Percentiles rank a stretch among this genome's conserved stretches.
Conservation (phyloP, 2,113 vertebrate genomes). For the Pterophyllum scalare region DNA sequence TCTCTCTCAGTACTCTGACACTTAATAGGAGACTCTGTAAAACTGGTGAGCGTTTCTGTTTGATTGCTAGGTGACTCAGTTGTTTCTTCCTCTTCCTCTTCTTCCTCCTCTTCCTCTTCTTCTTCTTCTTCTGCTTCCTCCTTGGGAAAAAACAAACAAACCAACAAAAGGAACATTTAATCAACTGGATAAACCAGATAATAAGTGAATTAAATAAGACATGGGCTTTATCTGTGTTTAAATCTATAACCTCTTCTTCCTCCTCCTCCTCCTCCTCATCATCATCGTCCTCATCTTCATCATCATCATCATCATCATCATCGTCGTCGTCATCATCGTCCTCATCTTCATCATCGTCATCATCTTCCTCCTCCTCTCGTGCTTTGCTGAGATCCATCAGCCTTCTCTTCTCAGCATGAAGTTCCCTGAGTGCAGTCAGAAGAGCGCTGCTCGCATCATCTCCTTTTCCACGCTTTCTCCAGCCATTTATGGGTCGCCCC, state of each 20-base stretch:
- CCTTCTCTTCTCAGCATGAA: constrained; percentile 63
- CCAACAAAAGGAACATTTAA: neutral
- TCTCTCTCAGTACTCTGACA: constrained; percentile 75
- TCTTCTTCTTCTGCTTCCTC: constrained; percentile 36
- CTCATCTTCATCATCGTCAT: constrained; percentile 13
- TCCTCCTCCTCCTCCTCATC: constrained; percentile 40
- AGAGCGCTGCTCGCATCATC: constrained; percentile 41
- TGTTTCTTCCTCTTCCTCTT: constrained; percentile 57
- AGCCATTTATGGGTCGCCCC: constrained; percentile 62
- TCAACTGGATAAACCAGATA: neutral
- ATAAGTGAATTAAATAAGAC: neutral
- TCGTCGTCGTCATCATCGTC: constrained; percentile 53
- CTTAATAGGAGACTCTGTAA: constrained; percentile 61
- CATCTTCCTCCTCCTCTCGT: constrained; percentile 40
- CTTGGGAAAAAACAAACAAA: neutral
- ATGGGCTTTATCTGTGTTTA: neutral
- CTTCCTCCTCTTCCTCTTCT: neutral
- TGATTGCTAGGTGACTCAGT: constrained; percentile 62
- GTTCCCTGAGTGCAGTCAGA: constrained; percentile 63
- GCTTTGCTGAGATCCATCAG: constrained; percentile 63
- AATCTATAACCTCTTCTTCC: constrained; percentile 54
- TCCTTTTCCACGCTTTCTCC: constrained; percentile 50
- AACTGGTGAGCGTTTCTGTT: constrained; percentile 34
- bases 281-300: constrained; percentile 33
- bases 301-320: constrained; percentile 52